Evolutionary conservation across 37 sponge, comb jelly and placozoan genomes (phyloP), one percentile per base, ranked within the genome.

Genomic region (Agelas oroides): DNA sequence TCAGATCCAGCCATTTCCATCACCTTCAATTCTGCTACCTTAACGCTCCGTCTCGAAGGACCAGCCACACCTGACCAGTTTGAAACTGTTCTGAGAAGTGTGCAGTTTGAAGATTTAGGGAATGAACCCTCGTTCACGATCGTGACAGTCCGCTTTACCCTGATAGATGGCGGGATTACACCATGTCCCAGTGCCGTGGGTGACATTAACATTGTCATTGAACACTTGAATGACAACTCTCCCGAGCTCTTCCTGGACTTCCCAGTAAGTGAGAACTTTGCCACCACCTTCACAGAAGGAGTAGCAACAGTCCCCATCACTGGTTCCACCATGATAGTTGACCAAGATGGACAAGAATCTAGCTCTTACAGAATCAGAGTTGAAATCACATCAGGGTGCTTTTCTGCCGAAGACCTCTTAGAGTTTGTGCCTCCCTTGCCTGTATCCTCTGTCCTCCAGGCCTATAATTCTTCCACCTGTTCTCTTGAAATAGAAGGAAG

Each of bases 181-280:
- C 31, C 63, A 27, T 86, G 84, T 30, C 53, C 72, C 34, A 21
- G 59, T 28, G 80, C 74, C 12, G 40, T 54, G 23, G 65, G 59
- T 1, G 76, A 78, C 25, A 77, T 89, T 18, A 82, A 73, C 23
- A 58, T 93, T n/a, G 67, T 93, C 54, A 78, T 93, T 5, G 87
- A 72, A 23, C 87, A 86, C 21, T 53, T 89, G 18, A 82, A 89
- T 78, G 94, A 93, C 36, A 66, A 82, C 46, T 52, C 87, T 21
- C 80, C 90, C 5, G 61, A 54, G 1, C n/a, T 93, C 55, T 72
- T 25, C 46, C 85, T 89, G 39, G 58, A 89, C 83, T 69, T 64
- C 28, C 67, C 84, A 0, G 19, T 2, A 16, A 54, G 79, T 16
- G 52, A 37, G 25, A 70, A 86, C 68, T 93, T 58, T 60, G 53